Percentiles rank a stretch among this genome's conserved stretches.
These are phyloP conservation scores for Poecilia picta DNA, from an alignment of 2,797 vertebrate species.

Conservation along the genomic window DNA sequence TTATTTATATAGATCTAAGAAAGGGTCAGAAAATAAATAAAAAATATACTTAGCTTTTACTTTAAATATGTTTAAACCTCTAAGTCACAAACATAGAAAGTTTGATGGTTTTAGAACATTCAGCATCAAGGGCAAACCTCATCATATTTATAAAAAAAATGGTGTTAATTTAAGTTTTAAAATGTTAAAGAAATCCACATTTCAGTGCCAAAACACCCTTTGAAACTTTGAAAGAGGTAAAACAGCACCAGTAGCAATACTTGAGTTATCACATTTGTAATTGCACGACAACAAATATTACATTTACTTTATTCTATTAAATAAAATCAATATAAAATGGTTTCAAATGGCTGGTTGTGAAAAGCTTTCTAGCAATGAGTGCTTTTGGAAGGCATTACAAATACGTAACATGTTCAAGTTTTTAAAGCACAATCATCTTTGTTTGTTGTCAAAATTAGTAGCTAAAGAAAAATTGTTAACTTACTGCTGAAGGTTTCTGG, in stretches of 20 bases:
- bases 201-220: not conserved
- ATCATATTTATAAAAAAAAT: not conserved
- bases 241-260: not conserved
- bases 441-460: not conserved
- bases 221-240: not conserved
- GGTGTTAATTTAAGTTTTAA: not conserved
- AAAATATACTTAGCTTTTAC: not conserved
- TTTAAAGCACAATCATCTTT: not conserved
- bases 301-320: not conserved
- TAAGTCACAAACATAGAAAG: not conserved
- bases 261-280: not conserved
- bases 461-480: slow-evolving; percentile 63
- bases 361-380: not conserved
- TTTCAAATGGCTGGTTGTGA: not conserved
- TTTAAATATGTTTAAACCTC: not conserved
- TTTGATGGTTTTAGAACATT: not conserved
- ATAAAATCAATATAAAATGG: not conserved
- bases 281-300: not conserved
- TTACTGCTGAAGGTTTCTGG: slow-evolving; percentile 96
- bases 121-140: not conserved
- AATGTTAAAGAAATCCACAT: not conserved
- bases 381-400: not conserved
- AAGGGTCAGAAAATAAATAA: not conserved
- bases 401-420: not conserved
- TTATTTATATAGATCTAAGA: too few species aligned